A percentile compares a stretch with the other conserved stretches of the same genome.
phyloP scores from a whole-genome alignment of 2,797 vertebrate species.

The Oryzias sinensis region DNA sequence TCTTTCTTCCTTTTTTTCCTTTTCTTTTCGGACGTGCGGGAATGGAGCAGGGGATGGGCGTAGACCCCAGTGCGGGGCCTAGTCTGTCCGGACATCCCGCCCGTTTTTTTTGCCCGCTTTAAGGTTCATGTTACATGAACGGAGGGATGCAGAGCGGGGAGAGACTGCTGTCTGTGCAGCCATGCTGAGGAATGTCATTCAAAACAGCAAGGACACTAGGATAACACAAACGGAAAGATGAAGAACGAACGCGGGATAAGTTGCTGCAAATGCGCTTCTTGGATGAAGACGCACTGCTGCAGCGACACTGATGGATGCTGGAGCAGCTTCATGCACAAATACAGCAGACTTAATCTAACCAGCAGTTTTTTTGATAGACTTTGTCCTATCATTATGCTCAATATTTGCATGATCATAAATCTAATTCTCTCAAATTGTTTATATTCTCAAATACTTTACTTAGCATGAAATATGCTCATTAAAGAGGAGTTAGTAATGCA shows the following conservation, averaged over 20 bases:
- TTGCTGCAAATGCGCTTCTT: background rate
- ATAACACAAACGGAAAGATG: background rate
- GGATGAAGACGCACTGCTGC: no score
- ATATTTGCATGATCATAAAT: no score
- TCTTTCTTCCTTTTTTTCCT: constrained; percentile 50
- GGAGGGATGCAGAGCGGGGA: constrained; percentile 21
- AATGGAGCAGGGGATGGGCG: constrained; percentile 58
- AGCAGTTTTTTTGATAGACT: no score
- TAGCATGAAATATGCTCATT: no score
- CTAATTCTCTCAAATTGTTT: no score
- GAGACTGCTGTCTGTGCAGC: constrained; percentile 19
- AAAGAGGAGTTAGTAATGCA: no score
- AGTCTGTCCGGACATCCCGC: constrained; percentile 39
- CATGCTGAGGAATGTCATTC: constrained; percentile 40
- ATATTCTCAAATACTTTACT: no score
- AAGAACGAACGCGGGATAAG: background rate
- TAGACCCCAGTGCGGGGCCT: constrained; percentile 57
- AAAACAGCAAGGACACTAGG: constrained; percentile 8
- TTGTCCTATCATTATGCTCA: no score
- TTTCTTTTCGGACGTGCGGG: constrained; percentile 43
- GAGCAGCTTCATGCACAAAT: no score
- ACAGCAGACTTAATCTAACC: no score
- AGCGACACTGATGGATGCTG: no score
- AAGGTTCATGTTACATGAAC: constrained; percentile 51
- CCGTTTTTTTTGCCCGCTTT: constrained; percentile 25